phyloP scores from a whole-genome alignment of 2,888 invertebrate species.

The Invenusta paracnida region DNA sequence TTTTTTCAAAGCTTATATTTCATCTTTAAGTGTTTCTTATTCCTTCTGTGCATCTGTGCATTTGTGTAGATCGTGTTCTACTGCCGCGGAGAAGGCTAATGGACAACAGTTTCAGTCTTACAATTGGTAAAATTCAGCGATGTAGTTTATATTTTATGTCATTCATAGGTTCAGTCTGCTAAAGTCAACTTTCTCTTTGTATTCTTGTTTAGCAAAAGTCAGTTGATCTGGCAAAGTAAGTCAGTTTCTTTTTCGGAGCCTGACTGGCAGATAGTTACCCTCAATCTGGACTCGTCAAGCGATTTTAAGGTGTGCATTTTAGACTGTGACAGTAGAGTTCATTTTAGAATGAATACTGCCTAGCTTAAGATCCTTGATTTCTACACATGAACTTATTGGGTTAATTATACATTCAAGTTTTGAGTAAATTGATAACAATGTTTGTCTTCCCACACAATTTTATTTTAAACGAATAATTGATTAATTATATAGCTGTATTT shows the following conservation, averaged over 20 bases:
- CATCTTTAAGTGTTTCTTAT: too few species aligned
- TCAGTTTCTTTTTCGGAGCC: background rate
- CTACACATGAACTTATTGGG: background rate
- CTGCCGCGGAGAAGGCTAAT: background rate
- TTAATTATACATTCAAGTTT: background rate
- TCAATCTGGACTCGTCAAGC: background rate
- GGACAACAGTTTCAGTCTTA: slow-evolving; percentile 22
- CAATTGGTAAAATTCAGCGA: background rate
- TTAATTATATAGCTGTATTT: too few species aligned
- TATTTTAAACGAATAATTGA: too few species aligned
- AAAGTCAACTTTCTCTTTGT: background rate
- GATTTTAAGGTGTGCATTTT: slow-evolving; percentile 23
- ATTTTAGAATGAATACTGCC: too few species aligned
- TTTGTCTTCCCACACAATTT: too few species aligned
- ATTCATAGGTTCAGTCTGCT: background rate
- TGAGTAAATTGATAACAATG: too few species aligned
- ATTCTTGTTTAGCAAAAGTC: background rate
- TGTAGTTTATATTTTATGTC: background rate
- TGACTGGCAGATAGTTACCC: slow-evolving; percentile 1
- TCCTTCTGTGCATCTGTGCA: background rate
- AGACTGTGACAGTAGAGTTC: background rate
- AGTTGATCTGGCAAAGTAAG: slow-evolving; percentile 5
- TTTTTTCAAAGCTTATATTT: too few species aligned
- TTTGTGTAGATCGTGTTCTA: slow-evolving; percentile 28
- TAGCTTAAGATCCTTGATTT: background rate